These are phyloP conservation scores for Plemyria rubiginata DNA, from an alignment of 2,888 invertebrate genomes.

Conservation along the genomic window DNA sequence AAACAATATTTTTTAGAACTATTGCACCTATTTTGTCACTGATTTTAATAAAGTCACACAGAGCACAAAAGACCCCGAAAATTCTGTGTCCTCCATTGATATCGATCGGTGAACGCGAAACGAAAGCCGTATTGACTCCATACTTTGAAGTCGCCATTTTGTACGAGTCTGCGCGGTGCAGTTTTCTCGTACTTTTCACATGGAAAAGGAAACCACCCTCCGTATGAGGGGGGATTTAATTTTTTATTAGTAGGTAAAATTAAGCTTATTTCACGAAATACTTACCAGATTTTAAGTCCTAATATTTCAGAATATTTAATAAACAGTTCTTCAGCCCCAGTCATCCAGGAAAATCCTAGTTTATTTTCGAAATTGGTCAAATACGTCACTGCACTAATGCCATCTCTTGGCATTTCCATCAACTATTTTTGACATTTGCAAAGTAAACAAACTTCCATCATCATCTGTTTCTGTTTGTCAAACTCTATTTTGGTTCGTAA, in stretches of 20 bases:
- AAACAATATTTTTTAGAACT: conserved; percentile 79
- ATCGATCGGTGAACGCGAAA: conserved; percentile 87
- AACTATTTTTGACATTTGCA: conserved; percentile 66
- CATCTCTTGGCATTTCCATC: conserved; percentile 65
- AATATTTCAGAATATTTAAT: conserved; percentile 56
- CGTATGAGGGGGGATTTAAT: conserved; percentile 73
- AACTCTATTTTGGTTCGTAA: conserved; percentile 24
- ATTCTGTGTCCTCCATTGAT: conserved; percentile 83
- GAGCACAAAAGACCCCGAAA: conserved; percentile 78
- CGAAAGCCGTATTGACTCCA: conserved; percentile 77
- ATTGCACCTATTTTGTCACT: conserved; percentile 73
- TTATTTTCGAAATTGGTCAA: conserved; percentile 82
- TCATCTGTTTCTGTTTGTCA: conserved; percentile 18
- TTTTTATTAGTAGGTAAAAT: conserved; percentile 57
- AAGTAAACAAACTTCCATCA: conserved; percentile 58
- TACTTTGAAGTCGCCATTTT: conserved; percentile 87
- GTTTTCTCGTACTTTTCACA: conserved; percentile 57
- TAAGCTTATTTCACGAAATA: conserved; percentile 47
- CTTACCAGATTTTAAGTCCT: conserved; percentile 62
- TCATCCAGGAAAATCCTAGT: conserved; percentile 73
- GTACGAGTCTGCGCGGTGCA: conserved; percentile 88
- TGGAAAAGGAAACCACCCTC: conserved; percentile 83
- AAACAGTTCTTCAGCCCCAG: conserved; percentile 49
- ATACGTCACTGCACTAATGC: conserved; percentile 70
- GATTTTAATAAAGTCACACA: conserved; percentile 71